Evolutionary conservation across 1,140 invertebrate genomes (phyloP).

Genomic region (Heliconius nattereri): DNA sequence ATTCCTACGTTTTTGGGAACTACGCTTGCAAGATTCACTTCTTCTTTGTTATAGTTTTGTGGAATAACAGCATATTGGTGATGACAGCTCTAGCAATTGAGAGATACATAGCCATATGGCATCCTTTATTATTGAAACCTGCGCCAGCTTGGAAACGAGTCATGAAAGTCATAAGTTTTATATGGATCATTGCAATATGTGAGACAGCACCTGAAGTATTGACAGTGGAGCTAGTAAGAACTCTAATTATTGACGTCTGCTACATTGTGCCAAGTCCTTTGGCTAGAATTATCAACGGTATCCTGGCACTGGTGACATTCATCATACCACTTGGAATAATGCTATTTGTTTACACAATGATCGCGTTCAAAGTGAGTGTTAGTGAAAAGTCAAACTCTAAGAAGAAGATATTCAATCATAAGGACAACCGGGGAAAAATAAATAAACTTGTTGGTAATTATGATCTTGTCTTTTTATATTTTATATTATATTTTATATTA

Average conservation of each 20-base stretch:
- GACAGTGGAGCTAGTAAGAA: conserved; percentile 52
- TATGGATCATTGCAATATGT: conserved; percentile 60
- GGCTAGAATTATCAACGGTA: conserved; percentile 55
- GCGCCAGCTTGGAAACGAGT: conserved; percentile 54
- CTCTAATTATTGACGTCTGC: conserved; percentile 48
- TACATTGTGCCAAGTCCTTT: conserved; percentile 54
- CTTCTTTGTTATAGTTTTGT: conserved; percentile 56
- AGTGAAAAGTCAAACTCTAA: conserved; percentile 49
- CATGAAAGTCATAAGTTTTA: conserved; percentile 55
- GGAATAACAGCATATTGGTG: conserved; percentile 66
- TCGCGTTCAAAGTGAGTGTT: conserved; percentile 62
- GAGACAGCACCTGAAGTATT: conserved; percentile 61
- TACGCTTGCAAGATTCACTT: conserved; percentile 58
- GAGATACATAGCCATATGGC: conserved; percentile 65
- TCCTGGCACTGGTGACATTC: conserved; percentile 58
- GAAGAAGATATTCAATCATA: conserved; percentile 58
- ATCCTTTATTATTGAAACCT: conserved; percentile 55
- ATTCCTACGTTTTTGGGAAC: conserved; percentile 45
- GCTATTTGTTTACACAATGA: conserved; percentile 64
- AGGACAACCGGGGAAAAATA: conserved; percentile 60
- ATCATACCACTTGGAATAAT: conserved; percentile 62
- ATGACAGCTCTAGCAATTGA: conserved; percentile 69
- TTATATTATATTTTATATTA: neutral
- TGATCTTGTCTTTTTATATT: neutral
- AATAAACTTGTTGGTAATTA: conserved; percentile 67